phyloP scores from a whole-genome alignment of 1,140 invertebrate species.

The Stegodyphus mimosarum region DNA sequence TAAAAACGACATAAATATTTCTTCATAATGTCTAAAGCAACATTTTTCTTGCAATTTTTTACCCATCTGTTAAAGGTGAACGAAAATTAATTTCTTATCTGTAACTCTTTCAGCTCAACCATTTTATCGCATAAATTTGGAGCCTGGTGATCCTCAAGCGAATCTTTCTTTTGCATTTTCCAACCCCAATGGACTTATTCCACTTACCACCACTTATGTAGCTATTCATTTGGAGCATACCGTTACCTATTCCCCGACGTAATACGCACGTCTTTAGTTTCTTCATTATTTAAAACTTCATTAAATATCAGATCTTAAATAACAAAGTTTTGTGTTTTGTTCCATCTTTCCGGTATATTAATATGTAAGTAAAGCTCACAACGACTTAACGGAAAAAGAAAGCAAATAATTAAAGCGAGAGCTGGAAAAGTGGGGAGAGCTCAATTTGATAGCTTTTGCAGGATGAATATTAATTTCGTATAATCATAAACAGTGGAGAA shows the following conservation, averaged over 20 bases:
- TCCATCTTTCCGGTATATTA: background rate
- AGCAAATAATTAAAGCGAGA: conserved; percentile 4
- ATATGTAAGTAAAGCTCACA: background rate
- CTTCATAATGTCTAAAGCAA: no score
- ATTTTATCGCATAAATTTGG: no score
- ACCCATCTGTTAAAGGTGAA: no score
- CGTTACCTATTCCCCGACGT: no score
- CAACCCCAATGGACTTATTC: no score
- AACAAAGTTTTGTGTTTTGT: background rate
- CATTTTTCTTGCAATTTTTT: no score
- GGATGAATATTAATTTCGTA: conserved; percentile 40
- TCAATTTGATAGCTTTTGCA: conserved; percentile 6
- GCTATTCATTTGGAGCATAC: no score
- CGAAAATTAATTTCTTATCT: no score
- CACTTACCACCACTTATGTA: no score
- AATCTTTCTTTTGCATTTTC: no score
- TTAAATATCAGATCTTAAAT: conserved; percentile 27
- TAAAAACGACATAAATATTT: background rate
- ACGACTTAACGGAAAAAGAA: background rate
- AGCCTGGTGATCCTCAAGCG: no score
- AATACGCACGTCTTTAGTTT: background rate
- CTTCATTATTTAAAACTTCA: conserved; percentile 22
- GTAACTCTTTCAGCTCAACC: no score
- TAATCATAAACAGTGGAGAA: background rate
- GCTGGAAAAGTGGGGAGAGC: background rate